A percentile compares a stretch with the other conserved stretches of the same genome.
Conservation (phyloP, 2,888 invertebrate species). For the Eremobia ochroleuca region DNA sequence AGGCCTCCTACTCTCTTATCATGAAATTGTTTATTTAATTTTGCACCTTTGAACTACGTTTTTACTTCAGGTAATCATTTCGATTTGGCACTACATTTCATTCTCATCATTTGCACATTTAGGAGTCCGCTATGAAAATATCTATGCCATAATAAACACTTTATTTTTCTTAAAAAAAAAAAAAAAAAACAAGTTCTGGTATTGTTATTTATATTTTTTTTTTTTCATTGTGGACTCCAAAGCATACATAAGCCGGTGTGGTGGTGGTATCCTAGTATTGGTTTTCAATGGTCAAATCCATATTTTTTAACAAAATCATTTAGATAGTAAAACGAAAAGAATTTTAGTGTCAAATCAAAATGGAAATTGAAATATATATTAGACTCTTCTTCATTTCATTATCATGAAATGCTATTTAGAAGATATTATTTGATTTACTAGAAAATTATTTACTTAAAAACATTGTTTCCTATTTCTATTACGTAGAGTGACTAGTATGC, state of each 20-base stretch:
- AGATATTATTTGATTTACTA: constrained; percentile 45
- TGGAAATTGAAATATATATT: constrained; percentile 16
- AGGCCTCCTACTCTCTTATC: background rate
- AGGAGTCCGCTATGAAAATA: constrained; percentile 25
- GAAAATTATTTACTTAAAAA: constrained; percentile 28
- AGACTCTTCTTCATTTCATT: constrained; percentile 68
- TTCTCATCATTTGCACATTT: constrained; percentile 30
- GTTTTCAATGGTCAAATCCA: constrained; percentile 11
- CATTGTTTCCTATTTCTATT: constrained; percentile 42
- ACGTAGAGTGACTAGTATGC: constrained; percentile 32
- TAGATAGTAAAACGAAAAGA: background rate
- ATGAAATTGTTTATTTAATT: constrained; percentile 12
- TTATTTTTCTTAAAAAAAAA: background rate
- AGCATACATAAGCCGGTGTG: constrained; percentile 19
- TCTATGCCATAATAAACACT: no score
- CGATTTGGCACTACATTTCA: constrained; percentile 58
- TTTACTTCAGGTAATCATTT: constrained; percentile 21
- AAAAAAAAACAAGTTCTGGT: background rate
- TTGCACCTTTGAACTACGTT: constrained; percentile 37
- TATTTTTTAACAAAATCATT: constrained; percentile 13
- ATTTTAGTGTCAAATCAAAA: constrained; percentile 59
- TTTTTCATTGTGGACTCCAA: constrained; percentile 22
- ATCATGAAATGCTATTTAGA: constrained; percentile 67
- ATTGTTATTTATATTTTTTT: constrained; percentile 2
- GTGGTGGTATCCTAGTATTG: constrained; percentile 40